These are phyloP conservation scores for Physocephala rufipes DNA, from an alignment of 2,888 invertebrate genomes.

Conservation along the genomic window DNA sequence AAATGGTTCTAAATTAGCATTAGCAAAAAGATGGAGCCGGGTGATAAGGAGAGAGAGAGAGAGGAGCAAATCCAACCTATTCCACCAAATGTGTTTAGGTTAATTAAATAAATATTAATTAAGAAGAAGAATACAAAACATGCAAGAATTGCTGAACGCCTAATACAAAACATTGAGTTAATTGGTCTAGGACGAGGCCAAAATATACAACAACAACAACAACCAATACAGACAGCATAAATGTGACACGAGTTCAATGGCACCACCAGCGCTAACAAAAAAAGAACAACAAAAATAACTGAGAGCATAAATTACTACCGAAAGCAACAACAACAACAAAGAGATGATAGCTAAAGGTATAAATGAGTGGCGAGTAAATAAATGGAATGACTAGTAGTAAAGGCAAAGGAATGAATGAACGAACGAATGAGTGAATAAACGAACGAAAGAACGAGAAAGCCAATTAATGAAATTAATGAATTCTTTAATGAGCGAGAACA, in stretches of 20 bases:
- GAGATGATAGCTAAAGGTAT: slow-evolving; percentile 24
- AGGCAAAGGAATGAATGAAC: too few relatives aligned
- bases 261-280: slow-evolving; percentile 1
- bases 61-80: neutral
- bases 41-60: neutral
- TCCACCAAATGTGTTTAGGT: slow-evolving; percentile 1
- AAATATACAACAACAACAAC: slow-evolving; percentile 17
- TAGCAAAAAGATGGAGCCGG: neutral
- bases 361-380: slow-evolving; percentile 41
- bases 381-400: too few relatives aligned
- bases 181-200: slow-evolving; percentile 63
- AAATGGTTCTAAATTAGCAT: too few relatives aligned
- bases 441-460: neutral
- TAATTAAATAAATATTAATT: neutral
- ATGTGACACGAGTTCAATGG: neutral
- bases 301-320: neutral
- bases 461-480: slow-evolving; percentile 17
- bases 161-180: slow-evolving; percentile 58
- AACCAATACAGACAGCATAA: too few relatives aligned
- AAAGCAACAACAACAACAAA: neutral
- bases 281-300: neutral
- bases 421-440: slow-evolving; percentile 37
- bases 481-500: slow-evolving; percentile 12
- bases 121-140: neutral
- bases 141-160: slow-evolving; percentile 52